Evolutionary conservation across 2,113 vertebrate species (phyloP).

Genomic region (Erythrocebus patas): DNA sequence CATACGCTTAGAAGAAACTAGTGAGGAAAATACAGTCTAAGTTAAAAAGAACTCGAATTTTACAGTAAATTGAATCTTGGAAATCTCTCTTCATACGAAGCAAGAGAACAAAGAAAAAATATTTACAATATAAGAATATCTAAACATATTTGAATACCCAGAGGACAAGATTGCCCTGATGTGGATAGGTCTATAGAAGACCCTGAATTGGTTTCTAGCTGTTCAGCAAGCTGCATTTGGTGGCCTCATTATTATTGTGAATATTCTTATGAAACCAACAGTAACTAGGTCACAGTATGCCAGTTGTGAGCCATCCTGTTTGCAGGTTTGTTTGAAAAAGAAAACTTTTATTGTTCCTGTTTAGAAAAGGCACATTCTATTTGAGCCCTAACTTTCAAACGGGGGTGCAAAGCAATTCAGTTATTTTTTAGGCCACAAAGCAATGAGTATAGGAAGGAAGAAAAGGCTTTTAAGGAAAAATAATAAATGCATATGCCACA

Average conservation of each 20-base stretch:
- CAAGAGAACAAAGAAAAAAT: not conserved
- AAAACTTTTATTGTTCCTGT: slow-evolving; percentile 51
- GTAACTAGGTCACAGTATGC: slow-evolving; percentile 46
- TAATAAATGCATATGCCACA: not conserved
- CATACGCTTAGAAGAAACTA: not conserved
- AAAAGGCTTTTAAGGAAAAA: not conserved
- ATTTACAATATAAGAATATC: slow-evolving; percentile 1
- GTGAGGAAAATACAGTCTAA: not conserved
- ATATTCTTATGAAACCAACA: slow-evolving; percentile 47
- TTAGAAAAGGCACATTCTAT: slow-evolving; percentile 31
- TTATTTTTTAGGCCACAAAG: not conserved
- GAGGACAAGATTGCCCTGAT: not conserved
- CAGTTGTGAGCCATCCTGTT: not conserved
- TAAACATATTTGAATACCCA: not conserved
- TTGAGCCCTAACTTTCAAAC: slow-evolving; percentile 40
- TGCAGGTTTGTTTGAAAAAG: slow-evolving; percentile 7
- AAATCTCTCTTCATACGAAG: not conserved
- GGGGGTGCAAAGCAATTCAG: slow-evolving; percentile 30
- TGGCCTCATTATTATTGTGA: slow-evolving; percentile 4
- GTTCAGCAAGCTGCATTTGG: slow-evolving; percentile 18
- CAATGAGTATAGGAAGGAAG: not conserved
- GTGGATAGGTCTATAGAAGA: not conserved
- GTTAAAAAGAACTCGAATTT: not conserved
- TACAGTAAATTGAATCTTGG: not conserved
- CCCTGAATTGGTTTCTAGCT: not conserved